Percentiles rank a stretch among this genome's conserved stretches.
Evolutionary conservation across 2,797 vertebrate genomes (phyloP).

Genomic region (Sebastes melanostomus): DNA sequence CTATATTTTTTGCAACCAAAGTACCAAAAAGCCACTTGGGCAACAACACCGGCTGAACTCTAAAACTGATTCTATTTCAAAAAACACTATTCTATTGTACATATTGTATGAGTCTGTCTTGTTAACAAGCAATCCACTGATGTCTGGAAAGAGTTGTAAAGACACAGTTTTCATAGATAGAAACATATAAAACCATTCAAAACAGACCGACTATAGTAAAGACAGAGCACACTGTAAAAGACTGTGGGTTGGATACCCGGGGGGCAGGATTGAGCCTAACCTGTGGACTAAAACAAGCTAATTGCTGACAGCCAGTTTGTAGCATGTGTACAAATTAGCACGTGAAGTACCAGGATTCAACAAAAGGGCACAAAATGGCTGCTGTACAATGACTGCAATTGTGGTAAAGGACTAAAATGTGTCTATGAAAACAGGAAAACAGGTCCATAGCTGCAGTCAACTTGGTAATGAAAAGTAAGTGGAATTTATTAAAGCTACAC

Average conservation of each 20-base stretch:
- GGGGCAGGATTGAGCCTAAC: constrained; percentile 38
- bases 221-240: constrained; percentile 63
- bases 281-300: constrained; percentile 31
- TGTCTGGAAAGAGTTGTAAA: constrained; percentile 56
- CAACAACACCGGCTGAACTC: constrained; percentile 55
- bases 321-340: constrained; percentile 3
- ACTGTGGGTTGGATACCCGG: constrained; percentile 52
- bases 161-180: constrained; percentile 75
- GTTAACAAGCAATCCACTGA: constrained; percentile 65
- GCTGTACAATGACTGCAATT: not conserved
- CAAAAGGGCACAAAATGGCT: constrained; percentile 16
- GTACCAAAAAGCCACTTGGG: constrained; percentile 62
- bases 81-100: constrained; percentile 63
- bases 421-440: constrained; percentile 5
- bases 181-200: constrained; percentile 80
- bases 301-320: not conserved
- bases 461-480: constrained; percentile 6
- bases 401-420: not conserved
- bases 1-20: constrained; percentile 46
- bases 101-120: constrained; percentile 57
- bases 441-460: constrained; percentile 14
- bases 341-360: not conserved
- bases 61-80: constrained; percentile 59
- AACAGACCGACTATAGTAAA: constrained; percentile 63
- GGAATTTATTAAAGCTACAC: constrained; percentile 39